Evolutionary conservation across 2,797 vertebrate species (phyloP).

Genomic region (Antennarius maculatus): DNA sequence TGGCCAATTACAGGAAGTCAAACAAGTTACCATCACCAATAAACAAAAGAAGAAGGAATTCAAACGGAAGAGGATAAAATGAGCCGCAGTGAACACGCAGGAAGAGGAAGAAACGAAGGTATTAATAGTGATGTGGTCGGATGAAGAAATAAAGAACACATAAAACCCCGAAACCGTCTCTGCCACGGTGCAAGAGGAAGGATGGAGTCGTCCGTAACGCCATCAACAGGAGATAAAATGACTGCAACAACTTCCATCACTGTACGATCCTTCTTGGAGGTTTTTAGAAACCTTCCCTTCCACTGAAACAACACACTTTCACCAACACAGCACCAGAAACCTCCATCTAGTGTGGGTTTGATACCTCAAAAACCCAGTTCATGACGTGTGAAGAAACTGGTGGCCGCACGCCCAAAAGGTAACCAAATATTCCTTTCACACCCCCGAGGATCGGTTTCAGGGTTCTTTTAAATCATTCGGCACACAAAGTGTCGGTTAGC

Average conservation of each 20-base stretch:
- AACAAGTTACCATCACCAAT: too few species aligned
- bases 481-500: constrained; percentile 44
- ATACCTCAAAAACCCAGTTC: constrained; percentile 12
- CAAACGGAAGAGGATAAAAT: too few species aligned
- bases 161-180: too few species aligned
- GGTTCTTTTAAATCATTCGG: constrained; percentile 61
- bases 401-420: constrained; percentile 14
- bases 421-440: constrained; percentile 29
- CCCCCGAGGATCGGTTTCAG: constrained; percentile 47
- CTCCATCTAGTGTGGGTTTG: neutral
- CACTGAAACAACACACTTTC: neutral
- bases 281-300: neutral
- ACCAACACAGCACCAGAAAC: constrained; percentile 3
- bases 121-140: too few species aligned
- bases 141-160: too few species aligned
- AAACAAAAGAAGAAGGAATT: too few species aligned
- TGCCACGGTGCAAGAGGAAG: neutral
- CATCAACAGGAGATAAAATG: neutral
- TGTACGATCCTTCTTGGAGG: neutral
- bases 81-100: too few species aligned
- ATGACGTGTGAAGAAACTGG: constrained; percentile 16
- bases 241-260: neutral
- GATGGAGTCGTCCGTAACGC: neutral
- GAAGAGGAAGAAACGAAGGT: too few species aligned
- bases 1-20: too few species aligned